Base-by-base conservation (phyloP, 2,113 vertebrate genomes). In the Vireo altiloquus region DNA sequence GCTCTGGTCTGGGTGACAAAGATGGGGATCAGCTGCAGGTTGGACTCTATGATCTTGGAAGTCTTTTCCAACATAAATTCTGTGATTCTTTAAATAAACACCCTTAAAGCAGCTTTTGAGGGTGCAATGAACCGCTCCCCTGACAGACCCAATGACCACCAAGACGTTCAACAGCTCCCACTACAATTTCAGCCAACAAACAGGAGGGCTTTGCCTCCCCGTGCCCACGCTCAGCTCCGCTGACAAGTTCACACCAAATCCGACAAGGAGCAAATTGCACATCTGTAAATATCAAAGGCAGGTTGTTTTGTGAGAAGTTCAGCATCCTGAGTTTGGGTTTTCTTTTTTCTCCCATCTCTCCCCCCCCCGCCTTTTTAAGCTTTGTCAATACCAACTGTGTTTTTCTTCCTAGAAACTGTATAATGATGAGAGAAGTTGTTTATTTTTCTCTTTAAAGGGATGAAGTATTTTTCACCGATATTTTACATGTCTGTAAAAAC, bases 271-370 rank as follows among this genome's bases (percentile, higher is more conserved):
- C 69, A 91, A 97, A 97, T 89, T 78, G 86, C 68, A 69, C 92
- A 82, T 95, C 70, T 91, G 87, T 89, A 97, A 97, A 97, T 97
- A 97, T 94, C 94, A 97, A 95, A 96, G 86, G 76, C 35, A 50
- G 69, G 88, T 92, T 97, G 89, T 96, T 96, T 94, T 61, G 66
- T 5, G 16, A 95, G 88, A 90, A 83, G 77, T 94, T 97, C 95
- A 93, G 86, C 94, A 78, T 93, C 84, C 50, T 25, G 21, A 56
- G 42, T 76, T 61, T 24, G 85, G 57, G 46, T 24, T 91, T 88
- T 82, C 60, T 57, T 78, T 94, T 47, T 82, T 54, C 42, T 82
- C 11, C 7, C 40, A 9, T 25, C 46, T 12, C 39, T 27, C 40
- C 19, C 31, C 23, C 6, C 23, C 13, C 9, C 2, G 0, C 46